Conservation (phyloP, 2,113 vertebrate genomes). For the Progne subis region DNA sequence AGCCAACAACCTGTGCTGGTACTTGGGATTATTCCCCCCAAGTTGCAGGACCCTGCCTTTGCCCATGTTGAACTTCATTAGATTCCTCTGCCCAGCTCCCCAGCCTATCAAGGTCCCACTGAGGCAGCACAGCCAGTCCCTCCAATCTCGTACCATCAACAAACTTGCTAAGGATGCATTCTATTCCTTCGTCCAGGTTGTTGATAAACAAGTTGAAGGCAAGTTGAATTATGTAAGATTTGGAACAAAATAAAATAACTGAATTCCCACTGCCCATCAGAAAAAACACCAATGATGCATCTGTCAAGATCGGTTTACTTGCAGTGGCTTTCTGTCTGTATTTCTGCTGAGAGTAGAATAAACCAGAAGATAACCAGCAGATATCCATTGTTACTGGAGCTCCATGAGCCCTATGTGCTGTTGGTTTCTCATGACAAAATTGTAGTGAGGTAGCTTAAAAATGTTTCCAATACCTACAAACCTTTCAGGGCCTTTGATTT, state of each 20-base stretch:
- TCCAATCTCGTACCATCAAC: rapidly evolving
- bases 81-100: background rate
- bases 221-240: background rate
- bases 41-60: background rate
- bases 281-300: background rate
- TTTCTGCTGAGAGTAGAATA: background rate
- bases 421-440: background rate
- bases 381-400: background rate
- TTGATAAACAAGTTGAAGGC: background rate
- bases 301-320: background rate
- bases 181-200: rapidly evolving
- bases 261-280: background rate
- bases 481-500: background rate
- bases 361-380: background rate
- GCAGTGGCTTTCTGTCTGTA: background rate
- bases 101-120: rapidly evolving
- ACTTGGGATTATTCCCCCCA: background rate
- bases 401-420: background rate
- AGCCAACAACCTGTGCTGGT: background rate
- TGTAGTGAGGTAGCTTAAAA: background rate
- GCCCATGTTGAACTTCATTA: background rate
- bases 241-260: background rate
- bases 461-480: background rate
- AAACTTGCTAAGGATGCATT: background rate
- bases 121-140: background rate